Base-by-base conservation (phyloP, 2,888 invertebrate genomes). In the Eretmocerus hayati region DNA sequence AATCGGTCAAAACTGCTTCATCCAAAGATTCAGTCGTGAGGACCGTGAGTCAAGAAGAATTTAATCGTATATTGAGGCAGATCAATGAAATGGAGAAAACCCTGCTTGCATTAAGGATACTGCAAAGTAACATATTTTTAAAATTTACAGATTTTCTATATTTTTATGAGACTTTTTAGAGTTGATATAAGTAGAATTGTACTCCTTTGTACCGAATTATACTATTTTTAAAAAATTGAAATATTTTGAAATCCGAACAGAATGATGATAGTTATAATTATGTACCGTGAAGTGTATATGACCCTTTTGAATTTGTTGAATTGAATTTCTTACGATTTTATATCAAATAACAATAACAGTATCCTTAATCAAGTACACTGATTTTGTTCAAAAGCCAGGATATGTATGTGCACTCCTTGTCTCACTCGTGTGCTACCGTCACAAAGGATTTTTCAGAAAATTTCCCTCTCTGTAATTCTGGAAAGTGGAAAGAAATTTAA, bases 161-260 rank as follows among this genome's bases (percentile, higher is more conserved):
- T 54, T 54, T 54, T 54, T 54, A 54, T 54, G 54, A 48, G 51
- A 54, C 40, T 51, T 54, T 54, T 54, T 51, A 54, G 54, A 54
- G 46, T 54, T 54, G 51, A 54, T 53, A 50, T 53, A 50, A 53
- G 48, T 53, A 53, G 53, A 50, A 53, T 53, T 53, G 50, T 50
- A 50, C 48, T 53, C 50, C 48, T 50, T 53, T 53, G 53, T 54
- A 51, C 51, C 42, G 54, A 54, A 54, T 54, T 51, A 51, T 54
- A 48, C 42, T 54, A 54, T 54, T 54, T 54, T 54, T 51, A 46
- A 54, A 32, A 54, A 51, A 54, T 50, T 50, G 51, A 46, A 53
- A 50, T 48, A 50, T 48, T 50, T 43, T 30, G 48, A 50, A 48
- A 50, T 53, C 53, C 53, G 45, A 50, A 48, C 50, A 48, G 40